Conservation (phyloP, 2,888 invertebrate species). For the Dusona sp. region DNA sequence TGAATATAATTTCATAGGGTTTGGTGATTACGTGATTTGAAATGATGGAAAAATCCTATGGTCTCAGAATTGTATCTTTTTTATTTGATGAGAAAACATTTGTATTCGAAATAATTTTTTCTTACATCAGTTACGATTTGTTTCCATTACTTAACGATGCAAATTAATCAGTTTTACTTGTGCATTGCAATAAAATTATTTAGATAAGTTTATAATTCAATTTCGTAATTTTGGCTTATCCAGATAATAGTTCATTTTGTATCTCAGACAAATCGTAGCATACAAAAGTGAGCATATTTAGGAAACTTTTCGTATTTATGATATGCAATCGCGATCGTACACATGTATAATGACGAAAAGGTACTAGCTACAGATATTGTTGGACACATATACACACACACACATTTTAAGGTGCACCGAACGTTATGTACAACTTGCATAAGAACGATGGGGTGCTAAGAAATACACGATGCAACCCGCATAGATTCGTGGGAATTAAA, state of each 20-base stretch:
- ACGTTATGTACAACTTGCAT: slow-evolving; percentile 44
- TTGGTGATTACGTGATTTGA: neutral
- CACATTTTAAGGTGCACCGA: slow-evolving; percentile 11
- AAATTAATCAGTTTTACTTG: neutral
- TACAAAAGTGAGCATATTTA: neutral
- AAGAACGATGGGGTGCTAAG: slow-evolving; percentile 54
- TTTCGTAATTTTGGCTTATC: neutral
- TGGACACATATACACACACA: neutral
- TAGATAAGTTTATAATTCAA: neutral
- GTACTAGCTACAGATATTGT: slow-evolving; percentile 16
- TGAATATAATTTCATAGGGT: neutral
- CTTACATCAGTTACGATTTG: neutral
- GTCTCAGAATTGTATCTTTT: neutral
- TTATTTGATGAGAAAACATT: neutral
- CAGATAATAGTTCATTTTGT: neutral
- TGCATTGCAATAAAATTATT: neutral
- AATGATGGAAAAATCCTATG: neutral
- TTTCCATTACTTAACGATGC: neutral
- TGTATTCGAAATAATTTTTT: neutral
- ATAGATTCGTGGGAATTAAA: slow-evolving; percentile 67
- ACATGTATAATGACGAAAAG: slow-evolving; percentile 5
- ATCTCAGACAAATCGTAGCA: neutral
- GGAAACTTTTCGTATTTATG: neutral
- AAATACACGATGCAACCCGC: slow-evolving; percentile 50
- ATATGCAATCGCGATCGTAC: neutral